Percentiles rank a stretch among this genome's conserved stretches.
Evolutionary conservation across 2,113 vertebrate genomes (phyloP).

Genomic region (Climacteris rufus): DNA sequence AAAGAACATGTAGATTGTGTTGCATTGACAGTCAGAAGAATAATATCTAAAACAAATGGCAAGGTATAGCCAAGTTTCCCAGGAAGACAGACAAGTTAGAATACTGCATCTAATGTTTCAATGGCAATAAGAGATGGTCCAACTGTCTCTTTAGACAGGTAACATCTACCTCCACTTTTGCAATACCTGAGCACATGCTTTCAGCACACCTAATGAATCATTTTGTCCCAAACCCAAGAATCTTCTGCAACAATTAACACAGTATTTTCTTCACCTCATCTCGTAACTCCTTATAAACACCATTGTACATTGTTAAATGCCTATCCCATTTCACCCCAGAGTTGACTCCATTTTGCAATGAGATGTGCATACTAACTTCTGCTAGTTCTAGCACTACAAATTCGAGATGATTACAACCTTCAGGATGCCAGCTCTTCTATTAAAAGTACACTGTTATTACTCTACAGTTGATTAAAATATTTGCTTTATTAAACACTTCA

Average conservation of each 20-base stretch:
- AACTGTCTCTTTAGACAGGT: not conserved
- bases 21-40: not conserved
- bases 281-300: fast-evolving
- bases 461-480: not conserved
- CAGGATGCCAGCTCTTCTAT: not conserved
- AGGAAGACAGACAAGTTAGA: not conserved
- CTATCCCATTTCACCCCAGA: not conserved
- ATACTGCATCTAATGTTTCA: not conserved
- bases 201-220: not conserved
- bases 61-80: not conserved
- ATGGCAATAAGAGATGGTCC: not conserved
- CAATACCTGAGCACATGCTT: not conserved
- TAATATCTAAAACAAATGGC: not conserved
- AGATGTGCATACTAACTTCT: not conserved
- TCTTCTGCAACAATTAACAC: not conserved
- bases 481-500: not conserved
- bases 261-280: not conserved
- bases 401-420: not conserved
- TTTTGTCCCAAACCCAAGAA: not conserved
- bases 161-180: not conserved
- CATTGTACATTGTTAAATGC: not conserved
- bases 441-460: not conserved
- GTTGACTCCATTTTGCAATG: not conserved
- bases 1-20: not conserved
- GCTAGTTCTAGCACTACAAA: not conserved